Evolutionary conservation across 1,140 invertebrate genomes (phyloP), one percentile per base, ranked within the genome.

Genomic region (Heliconius hermathena): DNA sequence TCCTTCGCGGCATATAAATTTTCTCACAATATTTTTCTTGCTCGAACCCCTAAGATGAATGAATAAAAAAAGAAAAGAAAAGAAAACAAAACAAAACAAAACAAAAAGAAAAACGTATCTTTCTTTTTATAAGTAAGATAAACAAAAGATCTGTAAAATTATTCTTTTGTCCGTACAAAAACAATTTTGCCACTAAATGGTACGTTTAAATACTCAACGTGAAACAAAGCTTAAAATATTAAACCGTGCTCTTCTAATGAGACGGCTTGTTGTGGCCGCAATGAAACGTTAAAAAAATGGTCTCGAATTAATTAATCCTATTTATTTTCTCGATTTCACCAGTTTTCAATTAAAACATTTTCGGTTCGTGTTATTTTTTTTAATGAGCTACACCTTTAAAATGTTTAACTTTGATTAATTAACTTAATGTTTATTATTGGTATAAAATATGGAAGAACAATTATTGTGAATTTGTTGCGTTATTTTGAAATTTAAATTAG

Each of bases 191-290:
- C 60, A 66, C 60, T 66, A 66, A 66, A 66, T 66, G 60, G 60
- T 66, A 66, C 60, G 22, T 66, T 66, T 66, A 66, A 66, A 66
- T 66, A 66, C 60, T 66, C 60, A 66, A 66, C 60, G 9, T 29
- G 26, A 29, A 66, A 66, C 60, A 66, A 66, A 66, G 60, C 26
- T 66, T 29, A 29, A 66, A 66, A 66, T 66, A 66, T 66, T 66
- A 66, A 66, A 66, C 11, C 22, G 11, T 66, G 60, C 60, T 66
- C 60, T 26, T 29, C 60, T 66, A 66, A 66, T 66, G 60, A 66
- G 60, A 18, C 16, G 60, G 60, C 60, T 66, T 66, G 60, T 66
- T 29, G 26, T 29, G 11, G 11, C 60, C 60, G 60, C 60, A 66
- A 66, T 66, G 60, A 66, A 66, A 66, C 22, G 60, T 66, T 66